phyloP scores from a whole-genome alignment of 2,797 vertebrate species.

The Gadopsis marmoratus region DNA sequence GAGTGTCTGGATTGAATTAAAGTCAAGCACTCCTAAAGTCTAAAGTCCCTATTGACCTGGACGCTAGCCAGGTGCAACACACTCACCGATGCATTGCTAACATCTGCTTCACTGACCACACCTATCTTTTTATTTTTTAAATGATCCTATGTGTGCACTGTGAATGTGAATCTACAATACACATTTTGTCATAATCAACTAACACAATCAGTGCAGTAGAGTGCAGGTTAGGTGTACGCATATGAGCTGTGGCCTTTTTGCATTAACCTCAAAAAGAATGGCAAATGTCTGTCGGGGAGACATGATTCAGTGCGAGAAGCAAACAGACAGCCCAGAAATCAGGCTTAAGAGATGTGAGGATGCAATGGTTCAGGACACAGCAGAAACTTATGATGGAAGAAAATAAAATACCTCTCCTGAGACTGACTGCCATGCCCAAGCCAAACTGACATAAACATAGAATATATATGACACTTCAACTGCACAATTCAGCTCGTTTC shows the following conservation, averaged over 20 bases:
- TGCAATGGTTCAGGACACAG: constrained; percentile 31
- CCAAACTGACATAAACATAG: constrained; percentile 45
- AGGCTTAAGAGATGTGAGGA: constrained; percentile 38
- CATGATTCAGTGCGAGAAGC: constrained; percentile 11
- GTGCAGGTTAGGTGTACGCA: not conserved
- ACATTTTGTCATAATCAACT: constrained; percentile 28
- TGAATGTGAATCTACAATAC: constrained; percentile 19
- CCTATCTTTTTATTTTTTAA: constrained; percentile 41
- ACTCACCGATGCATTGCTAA: constrained; percentile 39
- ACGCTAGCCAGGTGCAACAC: constrained; percentile 39
- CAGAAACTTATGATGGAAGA: constrained; percentile 32
- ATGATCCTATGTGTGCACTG: constrained; percentile 2
- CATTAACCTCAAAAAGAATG: constrained; percentile 25
- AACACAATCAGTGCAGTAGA: not conserved
- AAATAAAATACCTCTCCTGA: constrained; percentile 48
- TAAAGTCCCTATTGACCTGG: constrained; percentile 44
- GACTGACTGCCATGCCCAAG: constrained; percentile 32
- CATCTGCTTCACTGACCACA: constrained; percentile 67
- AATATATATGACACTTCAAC: constrained; percentile 47
- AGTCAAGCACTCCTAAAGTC: constrained; percentile 43
- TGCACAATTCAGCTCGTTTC: constrained; percentile 42
- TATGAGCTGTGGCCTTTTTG: not conserved
- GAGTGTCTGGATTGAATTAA: constrained; percentile 61
- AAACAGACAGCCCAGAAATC: constrained; percentile 41
- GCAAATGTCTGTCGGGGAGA: constrained; percentile 19